Evolutionary conservation across 92 coral and sea anemone genomes (phyloP), one percentile per base, ranked within the genome.

Genomic region (Porites evermanni): DNA sequence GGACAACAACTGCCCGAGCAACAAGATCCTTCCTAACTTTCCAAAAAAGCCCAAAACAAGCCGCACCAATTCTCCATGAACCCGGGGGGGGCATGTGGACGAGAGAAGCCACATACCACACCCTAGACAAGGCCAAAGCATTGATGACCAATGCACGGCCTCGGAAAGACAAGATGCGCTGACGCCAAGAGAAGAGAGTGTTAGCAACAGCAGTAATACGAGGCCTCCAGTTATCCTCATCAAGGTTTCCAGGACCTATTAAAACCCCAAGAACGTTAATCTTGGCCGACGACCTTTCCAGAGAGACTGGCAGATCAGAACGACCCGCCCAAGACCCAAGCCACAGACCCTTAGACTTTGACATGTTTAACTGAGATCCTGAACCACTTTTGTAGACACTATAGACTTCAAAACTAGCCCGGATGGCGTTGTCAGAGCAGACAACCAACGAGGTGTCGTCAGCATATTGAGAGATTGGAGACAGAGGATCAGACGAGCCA

Each of bases 141-240:
- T 88, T 88, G 19, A 67, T 68, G 3, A 88, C 50, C 0, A 82
- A n/a, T 2, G 87, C 82, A 20, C 73, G 68, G 1, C 84, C 88
- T 0, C 9, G 47, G 26, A 74, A 82, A 0, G 91, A 88, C 14
- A 82, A 32, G 5, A 58, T 19, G 14, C 69, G 82, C 19, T 51
- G 67, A 20, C 66, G 69, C 87, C 87, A 87, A 2, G 91, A 24
- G 12, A 19, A 10, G 0, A 81, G 53, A 17, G 51, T 17, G 3
- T 82, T 52, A 0, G 71, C 75, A 10, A 87, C 64, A 2, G 80
- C 68, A 1, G 19, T 18, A 0, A 87, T 50, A 9, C 73, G 58
- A 8, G 87, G 67, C 0, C 79, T 38, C 77, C 84, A 81, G 12
- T 87, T 72, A 16, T n/a, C 52, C 26, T 80, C 86, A 24, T 87